Conservation (phyloP, 1,140 invertebrate species). For the Diorhabda elongata region DNA sequence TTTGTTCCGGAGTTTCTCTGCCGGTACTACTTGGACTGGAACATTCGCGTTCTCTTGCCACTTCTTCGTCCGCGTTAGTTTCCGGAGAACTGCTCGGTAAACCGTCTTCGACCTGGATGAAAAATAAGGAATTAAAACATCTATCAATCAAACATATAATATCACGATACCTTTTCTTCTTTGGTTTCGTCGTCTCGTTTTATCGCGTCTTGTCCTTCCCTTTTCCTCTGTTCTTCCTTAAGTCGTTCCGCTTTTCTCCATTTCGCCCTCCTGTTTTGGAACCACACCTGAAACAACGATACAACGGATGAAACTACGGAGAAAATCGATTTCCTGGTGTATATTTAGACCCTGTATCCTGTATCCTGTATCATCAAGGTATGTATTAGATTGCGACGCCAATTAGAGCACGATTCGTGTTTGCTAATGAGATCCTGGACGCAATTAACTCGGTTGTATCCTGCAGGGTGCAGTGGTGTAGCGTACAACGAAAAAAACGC, state of each 20-base stretch:
- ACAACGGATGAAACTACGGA: not conserved
- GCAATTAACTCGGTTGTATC: constrained; percentile 31
- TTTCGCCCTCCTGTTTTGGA: constrained; percentile 90
- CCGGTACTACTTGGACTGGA: constrained; percentile 40
- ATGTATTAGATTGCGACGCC: constrained; percentile 42
- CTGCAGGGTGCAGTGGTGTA: not conserved
- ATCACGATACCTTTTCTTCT: constrained; percentile 46
- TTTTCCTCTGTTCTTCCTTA: constrained; percentile 83
- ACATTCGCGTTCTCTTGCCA: constrained; percentile 34
- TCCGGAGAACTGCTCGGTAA: constrained; percentile 37
- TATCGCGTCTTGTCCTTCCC: constrained; percentile 65
- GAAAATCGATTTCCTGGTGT: not conserved
- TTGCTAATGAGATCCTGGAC: constrained; percentile 40
- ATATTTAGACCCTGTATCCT: not conserved
- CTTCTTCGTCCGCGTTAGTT: constrained; percentile 35
- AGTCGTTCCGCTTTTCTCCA: constrained; percentile 88
- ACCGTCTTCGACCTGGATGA: constrained; percentile 28
- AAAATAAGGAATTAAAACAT: not conserved
- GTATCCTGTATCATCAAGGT: constrained; percentile 26
- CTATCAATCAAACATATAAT: not conserved
- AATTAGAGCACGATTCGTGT: constrained; percentile 39
- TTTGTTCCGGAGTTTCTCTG: constrained; percentile 37
- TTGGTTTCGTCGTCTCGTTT: constrained; percentile 52
- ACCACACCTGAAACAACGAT: constrained; percentile 74
- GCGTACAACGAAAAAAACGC: too few relatives aligned